A percentile compares a stretch with the other conserved stretches of the same genome.
These are phyloP conservation scores for Parapristionchus giblindavisi DNA, from an alignment of 2,888 invertebrate genomes.

Conservation along the genomic window DNA sequence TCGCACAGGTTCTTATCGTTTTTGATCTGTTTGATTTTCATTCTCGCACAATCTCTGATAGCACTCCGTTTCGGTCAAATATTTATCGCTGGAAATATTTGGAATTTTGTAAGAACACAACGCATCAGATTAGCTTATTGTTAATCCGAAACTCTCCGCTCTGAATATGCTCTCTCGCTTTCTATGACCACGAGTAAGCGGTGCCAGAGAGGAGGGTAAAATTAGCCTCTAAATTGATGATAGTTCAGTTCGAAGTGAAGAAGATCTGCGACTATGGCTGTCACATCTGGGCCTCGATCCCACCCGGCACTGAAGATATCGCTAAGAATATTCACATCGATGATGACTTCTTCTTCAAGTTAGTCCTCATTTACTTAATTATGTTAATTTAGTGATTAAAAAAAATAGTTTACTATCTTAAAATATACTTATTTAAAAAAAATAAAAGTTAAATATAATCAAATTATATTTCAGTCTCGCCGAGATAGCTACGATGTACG, in stretches of 20 bases:
- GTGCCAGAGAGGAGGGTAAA: no score
- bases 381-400: not conserved
- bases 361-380: not conserved
- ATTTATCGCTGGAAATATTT: no score
- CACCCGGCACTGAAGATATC: slow-evolving; percentile 2
- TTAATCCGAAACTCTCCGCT: no score
- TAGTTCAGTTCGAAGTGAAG: slow-evolving; percentile 2
- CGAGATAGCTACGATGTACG: slow-evolving; percentile 6
- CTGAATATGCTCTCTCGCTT: no score
- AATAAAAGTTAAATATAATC: not conserved
- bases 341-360: slow-evolving; percentile 29
- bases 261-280: slow-evolving; percentile 29
- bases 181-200: no score
- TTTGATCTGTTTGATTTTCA: not conserved
- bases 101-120: no score
- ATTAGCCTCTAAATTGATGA: not conserved
- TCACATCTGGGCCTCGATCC: slow-evolving; percentile 14
- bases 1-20: not conserved
- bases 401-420: not conserved
- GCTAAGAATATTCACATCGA: slow-evolving; percentile 24
- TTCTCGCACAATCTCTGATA: no score
- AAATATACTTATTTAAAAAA: not conserved
- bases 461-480: not conserved
- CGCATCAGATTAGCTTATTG: no score
- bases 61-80: no score